Percentiles rank a stretch among this genome's conserved stretches.
Conservation (phyloP, 2,888 invertebrate genomes). For the Baccha elongata region DNA sequence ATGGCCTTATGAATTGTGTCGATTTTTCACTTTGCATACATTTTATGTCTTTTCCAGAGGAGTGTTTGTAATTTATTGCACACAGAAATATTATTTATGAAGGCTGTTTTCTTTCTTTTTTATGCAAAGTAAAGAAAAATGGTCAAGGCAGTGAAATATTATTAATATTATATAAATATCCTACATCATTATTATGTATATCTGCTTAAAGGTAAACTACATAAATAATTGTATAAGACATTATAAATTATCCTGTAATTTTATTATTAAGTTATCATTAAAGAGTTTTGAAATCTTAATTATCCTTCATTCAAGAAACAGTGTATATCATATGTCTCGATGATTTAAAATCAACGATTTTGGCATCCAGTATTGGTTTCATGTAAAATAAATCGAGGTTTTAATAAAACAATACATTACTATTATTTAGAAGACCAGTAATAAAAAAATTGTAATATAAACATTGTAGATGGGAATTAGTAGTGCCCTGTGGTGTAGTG, state of each 20-base stretch:
- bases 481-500: too few relatives aligned
- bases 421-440: too few relatives aligned
- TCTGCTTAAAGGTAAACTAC: not conserved
- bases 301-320: not conserved
- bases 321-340: too few relatives aligned
- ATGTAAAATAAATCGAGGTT: too few relatives aligned
- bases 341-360: too few relatives aligned
- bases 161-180: too few relatives aligned
- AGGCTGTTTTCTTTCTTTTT: constrained; percentile 24
- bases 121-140: constrained; percentile 4
- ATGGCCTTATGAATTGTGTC: constrained; percentile 69
- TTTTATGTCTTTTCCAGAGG: constrained; percentile 15
- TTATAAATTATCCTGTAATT: constrained; percentile 2
- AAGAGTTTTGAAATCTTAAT: constrained; percentile 14
- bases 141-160: constrained; percentile 47
- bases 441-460: too few relatives aligned
- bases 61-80: constrained; percentile 43
- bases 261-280: constrained; percentile 2
- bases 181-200: too few relatives aligned
- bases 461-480: too few relatives aligned
- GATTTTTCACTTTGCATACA: constrained; percentile 70
- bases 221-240: constrained; percentile 2
- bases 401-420: too few relatives aligned
- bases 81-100: constrained; percentile 56
- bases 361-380: too few relatives aligned